Evolutionary conservation across 2,888 invertebrate genomes (phyloP), one percentile per base, ranked within the genome.

Genomic region (Sepioteuthis lessoniana): DNA sequence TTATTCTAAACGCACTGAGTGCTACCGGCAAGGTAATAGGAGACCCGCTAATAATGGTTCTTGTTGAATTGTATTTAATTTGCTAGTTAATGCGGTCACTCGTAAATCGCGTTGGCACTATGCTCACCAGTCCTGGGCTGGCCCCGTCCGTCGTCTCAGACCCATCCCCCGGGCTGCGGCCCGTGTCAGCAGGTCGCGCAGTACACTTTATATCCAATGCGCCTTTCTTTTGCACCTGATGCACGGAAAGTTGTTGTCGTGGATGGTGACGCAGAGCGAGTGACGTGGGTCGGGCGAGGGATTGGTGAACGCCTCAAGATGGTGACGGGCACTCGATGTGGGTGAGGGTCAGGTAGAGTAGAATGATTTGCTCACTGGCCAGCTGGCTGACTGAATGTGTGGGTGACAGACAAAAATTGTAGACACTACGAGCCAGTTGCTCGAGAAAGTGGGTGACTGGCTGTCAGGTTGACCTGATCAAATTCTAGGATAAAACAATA

Each of bases 31-130:
- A 31, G 42, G 92, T 92, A 92, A 92, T 47, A 92, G 47, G 92
- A 92, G 92, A 92, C 42, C n/a, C 92, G 42, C 92, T 92, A 92
- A 92, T 92, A 92, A 92, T 47, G 92, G 92, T 92, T 47, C 92
- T 92, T 92, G 92, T 47, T 92, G 92, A 92, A 92, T 92, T 92
- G 92, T 92, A 92, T 92, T 92, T 92, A 92, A 92, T 92, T 92
- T 47, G 92, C 92, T 92, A 92, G 92, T 46, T 47, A 92, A 92
- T 47, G 46, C 46, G 92, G 35, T 92, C 92, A 92, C 42, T 92
- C 92, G 47, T 92, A 92, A 92, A 92, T 92, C 42, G 92, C 92
- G 16, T 16, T 47, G 46, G 28, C 92, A 47, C 92, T n/a, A n/a
- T 47, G 35, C n/a, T 47, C 16, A 0, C n/a, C 92, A n/a, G 35